Evolutionary conservation across 2,888 invertebrate species (phyloP), one percentile per base, ranked within the genome.

Genomic region (Agonum fuliginosum): DNA sequence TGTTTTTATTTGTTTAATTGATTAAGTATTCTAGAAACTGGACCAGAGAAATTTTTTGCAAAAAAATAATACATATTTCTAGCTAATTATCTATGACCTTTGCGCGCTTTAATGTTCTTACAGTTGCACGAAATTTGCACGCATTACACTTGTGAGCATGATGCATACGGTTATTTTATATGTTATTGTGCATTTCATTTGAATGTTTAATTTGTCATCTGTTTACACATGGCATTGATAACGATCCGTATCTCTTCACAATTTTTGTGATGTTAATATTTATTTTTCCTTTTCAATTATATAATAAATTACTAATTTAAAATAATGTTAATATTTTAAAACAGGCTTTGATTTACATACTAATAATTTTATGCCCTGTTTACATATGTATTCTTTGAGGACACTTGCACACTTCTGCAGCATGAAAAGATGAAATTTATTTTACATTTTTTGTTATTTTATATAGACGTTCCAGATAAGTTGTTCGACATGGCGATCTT

Each of bases 71-170:
- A 37, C 10, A 37, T n/a, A 37, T 37, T 37, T 37, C 3, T 37
- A 37, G 12, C n/a, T 37, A n/a, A n/a, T n/a, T n/a, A n/a, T n/a
- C n/a, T 37, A 37, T 37, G 3, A n/a, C 12, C 37, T 37, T 62
- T 34, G 8, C 58, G 58, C 19, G 58, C 30, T 62, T 30, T 30
- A 62, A 17, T 62, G 58, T 17, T 54, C 12, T 30, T 17, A 62
- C 58, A 30, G 30, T 27, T 62, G 58, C 58, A 62, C 58, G 58
- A 62, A 62, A 10, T 54, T 24, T 62, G 58, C 58, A 62, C 58
- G 58, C 58, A 27, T 30, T 62, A 30, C 27, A 58, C 58, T 62
- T 30, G 58, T 54, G 54, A 43, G 58, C 58, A 62, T 62, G 58
- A 62, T 62, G 58, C 58, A 62, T 62, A 46, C 46, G 12, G 46